Base-by-base conservation (phyloP, 1,140 invertebrate genomes). In the Drosophila melanica region DNA sequence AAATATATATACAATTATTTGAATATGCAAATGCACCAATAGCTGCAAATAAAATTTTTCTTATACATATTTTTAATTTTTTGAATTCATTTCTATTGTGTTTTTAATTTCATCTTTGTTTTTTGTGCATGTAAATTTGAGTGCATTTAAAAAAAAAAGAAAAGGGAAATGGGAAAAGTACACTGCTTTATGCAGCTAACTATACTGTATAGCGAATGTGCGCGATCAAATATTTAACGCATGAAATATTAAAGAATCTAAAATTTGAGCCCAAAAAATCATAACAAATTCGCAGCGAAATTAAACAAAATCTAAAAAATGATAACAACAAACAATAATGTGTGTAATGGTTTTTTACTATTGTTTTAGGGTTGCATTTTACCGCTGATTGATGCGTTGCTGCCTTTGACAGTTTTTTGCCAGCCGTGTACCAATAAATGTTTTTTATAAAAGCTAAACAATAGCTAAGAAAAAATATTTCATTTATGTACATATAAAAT, bases 241-340 rank as follows among this genome's bases (percentile, higher is more conserved):
- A 79, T 87, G 58, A 79, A 87, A 74, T 89, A 89, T 87, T 89
- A 68, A 87, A 77, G 73, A 73, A 87, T 71, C 82, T 79, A 82
- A 81, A 82, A 68, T 66, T 59, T 66, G 51, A 71, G 53, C 53
- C 64, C 45, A 76, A 87, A 86, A 70, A 81, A 82, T 87, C 78
- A 86, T 72, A 69, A 55, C 75, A 86, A 79, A 80, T 55, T 68
- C 63, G 73, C 69, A 75, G 57, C 75, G 48, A 81, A 86, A 86
- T 86, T 85, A 87, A 86, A 86, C 75, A 81, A 77, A 78, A 77
- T 71, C 57, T 50, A 71, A 78, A 82, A 60, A 87, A 62, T 66
- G 58, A 63, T 66, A 68, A 50, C n/a, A 68, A 11, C 16, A 44
- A 53, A 55, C 68, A 59, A 77, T 20, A 16, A 41, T 14, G 23